Conservation (phyloP, 2,888 invertebrate genomes). For the Thelaira solivaga region DNA sequence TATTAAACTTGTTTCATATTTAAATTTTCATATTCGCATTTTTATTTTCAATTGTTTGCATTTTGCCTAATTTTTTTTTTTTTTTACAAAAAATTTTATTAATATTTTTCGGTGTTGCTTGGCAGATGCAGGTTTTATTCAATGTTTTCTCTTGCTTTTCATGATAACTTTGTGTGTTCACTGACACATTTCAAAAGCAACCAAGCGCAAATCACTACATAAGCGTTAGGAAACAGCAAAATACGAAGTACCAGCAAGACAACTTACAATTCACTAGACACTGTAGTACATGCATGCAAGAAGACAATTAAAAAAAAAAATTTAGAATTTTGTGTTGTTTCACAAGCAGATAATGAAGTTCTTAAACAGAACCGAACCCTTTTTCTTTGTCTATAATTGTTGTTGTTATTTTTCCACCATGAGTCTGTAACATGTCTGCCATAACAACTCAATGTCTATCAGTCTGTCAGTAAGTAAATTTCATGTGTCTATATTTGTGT, state of each 20-base stretch:
- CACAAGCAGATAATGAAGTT: constrained; percentile 49
- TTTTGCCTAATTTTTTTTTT: constrained; percentile 7
- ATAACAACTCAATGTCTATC: constrained; percentile 25
- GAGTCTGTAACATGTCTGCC: constrained; percentile 52
- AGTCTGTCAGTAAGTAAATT: constrained; percentile 39
- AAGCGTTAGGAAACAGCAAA: constrained; percentile 14
- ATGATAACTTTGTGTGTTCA: constrained; percentile 53
- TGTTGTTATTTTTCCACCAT: constrained; percentile 14
- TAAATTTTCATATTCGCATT: neutral
- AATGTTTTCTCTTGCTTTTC: constrained; percentile 24
- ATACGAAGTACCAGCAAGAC: neutral
- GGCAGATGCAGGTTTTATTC: constrained; percentile 18
- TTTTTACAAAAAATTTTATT: constrained; percentile 19
- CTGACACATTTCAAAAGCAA: constrained; percentile 63
- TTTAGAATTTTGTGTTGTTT: constrained; percentile 10
- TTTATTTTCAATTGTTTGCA: constrained; percentile 3
- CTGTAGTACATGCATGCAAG: neutral
- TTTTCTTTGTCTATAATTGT: constrained; percentile 28
- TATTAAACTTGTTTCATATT: neutral
- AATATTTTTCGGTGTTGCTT: constrained; percentile 34
- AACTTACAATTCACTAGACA: constrained; percentile 13
- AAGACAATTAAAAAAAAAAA: neutral
- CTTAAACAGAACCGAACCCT: constrained; percentile 31
- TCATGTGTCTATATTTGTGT: constrained; percentile 33
- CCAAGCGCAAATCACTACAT: constrained; percentile 54